Evolutionary conservation across 2,888 invertebrate genomes (phyloP), one percentile per base, ranked within the genome.

Genomic region (Agonopterix heracliana): DNA sequence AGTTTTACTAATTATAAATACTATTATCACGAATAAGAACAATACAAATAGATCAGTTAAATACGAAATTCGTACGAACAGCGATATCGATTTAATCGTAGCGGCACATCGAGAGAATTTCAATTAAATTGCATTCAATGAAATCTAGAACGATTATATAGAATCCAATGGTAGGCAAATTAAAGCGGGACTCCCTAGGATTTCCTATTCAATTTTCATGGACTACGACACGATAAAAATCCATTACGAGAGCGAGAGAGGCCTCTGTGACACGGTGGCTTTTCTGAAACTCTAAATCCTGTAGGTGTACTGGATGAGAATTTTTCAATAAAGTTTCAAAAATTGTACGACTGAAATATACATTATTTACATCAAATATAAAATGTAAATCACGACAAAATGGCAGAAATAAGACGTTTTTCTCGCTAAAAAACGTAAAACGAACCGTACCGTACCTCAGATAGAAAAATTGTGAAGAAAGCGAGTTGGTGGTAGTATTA

Each of bases 41-140:
- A 38, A n/a, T 38, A 4, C 10, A n/a, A 41, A 41, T 41, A 12
- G 4, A 9, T 9, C 9, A 12, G 41, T 12, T 12, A 51, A 54
- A 52, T 49, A 55, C 53, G 54, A 55, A 59, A 60, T 55, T 54
- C 56, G 65, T 66, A 64, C 67, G 67, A 72, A 63, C 67, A 69
- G 68, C 69, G 68, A 65, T 70, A 72, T 75, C 76, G 68, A 74
- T 75, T 75, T 68, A 73, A 75, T 74, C 66, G 63, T 62, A 67
- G 66, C 61, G 46, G 52, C 48, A 57, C 52, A 64, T 55, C 61
- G 60, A 59, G 68, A 69, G 80, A 78, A 83, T 79, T 82, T 74
- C 80, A 80, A 81, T 85, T 83, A 81, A 83, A 82, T 78, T 78
- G 81, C 81, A 79, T 83, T 81, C 78, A 81, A 78, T 78, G 78